Conservation (phyloP, 2,113 vertebrate species). For the Seriola aureovittata region DNA sequence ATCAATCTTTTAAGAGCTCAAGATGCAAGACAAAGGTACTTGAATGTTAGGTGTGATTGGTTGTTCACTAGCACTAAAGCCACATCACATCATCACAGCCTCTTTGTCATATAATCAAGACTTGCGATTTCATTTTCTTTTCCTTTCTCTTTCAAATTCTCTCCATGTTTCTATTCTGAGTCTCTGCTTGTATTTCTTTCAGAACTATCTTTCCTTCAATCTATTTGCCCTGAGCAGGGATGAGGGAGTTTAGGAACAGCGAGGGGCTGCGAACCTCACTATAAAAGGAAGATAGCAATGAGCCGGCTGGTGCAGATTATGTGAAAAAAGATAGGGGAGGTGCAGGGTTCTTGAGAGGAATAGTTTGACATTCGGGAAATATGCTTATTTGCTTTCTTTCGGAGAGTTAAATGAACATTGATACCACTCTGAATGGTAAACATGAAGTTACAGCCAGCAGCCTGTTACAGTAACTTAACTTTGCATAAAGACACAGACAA, state of each 20-base stretch:
- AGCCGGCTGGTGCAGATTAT: conserved; percentile 24
- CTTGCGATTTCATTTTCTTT: not conserved
- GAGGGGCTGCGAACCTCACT: conserved; percentile 59
- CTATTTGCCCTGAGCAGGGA: conserved; percentile 29
- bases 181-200: conserved; percentile 9
- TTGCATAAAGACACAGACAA: not conserved
- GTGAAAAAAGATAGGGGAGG: conserved; percentile 1
- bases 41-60: not conserved
- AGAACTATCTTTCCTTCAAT: conserved; percentile 3
- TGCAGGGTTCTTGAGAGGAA: conserved; percentile 28
- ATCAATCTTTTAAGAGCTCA: not conserved
- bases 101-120: not conserved
- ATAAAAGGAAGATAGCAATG: conserved; percentile 73
- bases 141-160: not conserved
- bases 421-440: not conserved
- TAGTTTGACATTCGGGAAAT: conserved; percentile 8
- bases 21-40: not conserved
- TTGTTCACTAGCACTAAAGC: not conserved
- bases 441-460: not conserved
- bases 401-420: not conserved
- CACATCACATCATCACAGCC: not conserved
- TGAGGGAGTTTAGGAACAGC: conserved; percentile 32
- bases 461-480: not conserved
- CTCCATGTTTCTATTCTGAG: not conserved
- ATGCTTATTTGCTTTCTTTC: not conserved